Evolutionary conservation across 2,888 invertebrate species (phyloP), one percentile per base, ranked within the genome.

Genomic region (Apodemia duryi): DNA sequence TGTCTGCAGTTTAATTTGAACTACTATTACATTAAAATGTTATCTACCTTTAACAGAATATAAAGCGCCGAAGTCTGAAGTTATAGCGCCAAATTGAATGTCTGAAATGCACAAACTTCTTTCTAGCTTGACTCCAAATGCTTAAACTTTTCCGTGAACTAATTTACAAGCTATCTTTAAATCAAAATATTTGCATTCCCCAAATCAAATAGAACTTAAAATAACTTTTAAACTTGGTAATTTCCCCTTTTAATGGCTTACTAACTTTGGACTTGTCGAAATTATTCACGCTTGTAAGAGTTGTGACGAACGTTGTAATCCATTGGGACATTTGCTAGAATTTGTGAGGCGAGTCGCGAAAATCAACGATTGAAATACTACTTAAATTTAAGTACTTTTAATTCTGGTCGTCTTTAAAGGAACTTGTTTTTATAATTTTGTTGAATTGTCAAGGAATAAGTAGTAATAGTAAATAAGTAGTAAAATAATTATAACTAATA

Each of bases 241-340:
- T 60, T 60, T 60, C 35, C n/a, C 49, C 35, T 60, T 60, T 60
- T 60, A 60, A 60, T 60, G 57, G 32, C 57, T 60, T 60, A 60
- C 35, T 60, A 60, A 60, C 57, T 60, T 60, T 60, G 32, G 29
- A 57, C 57, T 57, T 57, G 57, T 32, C 57, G 54, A 29, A 57
- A 57, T 57, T 57, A 57, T 57, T 57, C 29, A 57, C 54, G 54
- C 54, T 57, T 29, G 54, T 57, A 32, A 32, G 29, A 57, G 32
- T 57, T 57, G 29, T 57, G 54, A 57, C 54, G 54, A 57, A 57
- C 54, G 9, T 46, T 46, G 46, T 57, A 57, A 57, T 32, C 54
- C 32, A 29, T 57, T 57, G 28, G 32, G 29, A 57, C 54, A 29
- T 54, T 54, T 54, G 29, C 21, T 29, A 10, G 28, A 54, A 54